Evolutionary conservation across 2,797 vertebrate genomes (phyloP).

Genomic region (Morelia viridis): DNA sequence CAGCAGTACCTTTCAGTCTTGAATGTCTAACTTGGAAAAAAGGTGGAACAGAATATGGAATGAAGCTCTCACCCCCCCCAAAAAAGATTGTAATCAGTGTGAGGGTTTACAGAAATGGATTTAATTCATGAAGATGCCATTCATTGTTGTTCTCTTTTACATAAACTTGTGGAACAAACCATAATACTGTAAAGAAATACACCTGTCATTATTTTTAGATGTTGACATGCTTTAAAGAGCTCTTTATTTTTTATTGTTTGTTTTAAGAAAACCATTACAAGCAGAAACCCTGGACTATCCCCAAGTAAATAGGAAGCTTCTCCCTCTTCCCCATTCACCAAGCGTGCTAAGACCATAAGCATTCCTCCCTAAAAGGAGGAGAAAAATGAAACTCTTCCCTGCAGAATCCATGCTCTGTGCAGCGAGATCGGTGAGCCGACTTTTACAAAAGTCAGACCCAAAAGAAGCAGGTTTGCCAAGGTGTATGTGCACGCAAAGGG

Average conservation of each 20-base stretch:
- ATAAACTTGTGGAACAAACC: neutral
- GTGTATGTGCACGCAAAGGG: neutral
- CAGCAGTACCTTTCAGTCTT: neutral
- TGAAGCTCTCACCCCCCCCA: neutral
- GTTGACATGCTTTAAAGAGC: neutral
- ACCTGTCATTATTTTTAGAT: neutral
- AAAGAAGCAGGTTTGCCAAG: slow-evolving; percentile 16
- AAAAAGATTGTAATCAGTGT: neutral
- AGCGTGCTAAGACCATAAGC: neutral
- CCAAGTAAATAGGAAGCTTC: neutral
- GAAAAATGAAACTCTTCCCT: neutral
- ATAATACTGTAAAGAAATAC: neutral
- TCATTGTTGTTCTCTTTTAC: neutral
- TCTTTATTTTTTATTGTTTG: neutral
- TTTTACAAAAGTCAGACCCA: slow-evolving; percentile 24
- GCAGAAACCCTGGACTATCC: neutral
- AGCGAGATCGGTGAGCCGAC: neutral
- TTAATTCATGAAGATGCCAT: neutral
- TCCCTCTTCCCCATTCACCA: neutral
- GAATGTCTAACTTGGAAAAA: neutral
- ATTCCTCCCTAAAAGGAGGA: neutral
- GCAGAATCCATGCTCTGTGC: neutral
- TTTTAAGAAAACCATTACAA: neutral
- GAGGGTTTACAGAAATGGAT: neutral
- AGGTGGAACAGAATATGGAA: neutral